Evolutionary conservation across 2,113 vertebrate species (phyloP), one percentile per base, ranked within the genome.

Genomic region (Saccopteryx leptura): DNA sequence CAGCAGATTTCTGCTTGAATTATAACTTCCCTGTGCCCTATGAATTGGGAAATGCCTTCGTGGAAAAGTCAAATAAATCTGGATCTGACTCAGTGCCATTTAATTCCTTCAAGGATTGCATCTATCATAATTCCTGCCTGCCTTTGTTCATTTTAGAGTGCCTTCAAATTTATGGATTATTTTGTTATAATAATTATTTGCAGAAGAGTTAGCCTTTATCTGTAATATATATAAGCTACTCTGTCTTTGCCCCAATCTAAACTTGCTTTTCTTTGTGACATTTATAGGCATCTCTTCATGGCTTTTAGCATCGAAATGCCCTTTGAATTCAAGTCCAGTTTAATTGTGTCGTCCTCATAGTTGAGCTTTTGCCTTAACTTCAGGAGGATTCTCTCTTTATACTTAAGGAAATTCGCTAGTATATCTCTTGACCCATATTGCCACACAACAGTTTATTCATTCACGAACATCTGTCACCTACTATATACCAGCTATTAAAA

Each of bases 161-260:
- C 31, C 48, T 93, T 91, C 39, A 85, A 69, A 60, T 84, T 81
- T 84, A 85, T 75, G 60, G 15, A 58, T 83, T 78, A 69, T 52
- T 75, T 75, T 85, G 7, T 93, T 76, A 61, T 76, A 68, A 65
- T 82, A 78, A 78, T 87, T 96, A 86, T 69, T 87, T 95, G 52
- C 18, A 68, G 23, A 23, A 60, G 0, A 61, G 15, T 48, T 56
- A 79, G 13, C 33, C 52, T 85, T 79, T 28, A 83, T 31, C 65
- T 31, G 50, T 65, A 65, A 83, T 48, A 63, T 48, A 63, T 33
- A 54, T 26, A 84, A 79, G 31, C 9, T 84, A 31, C 23, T 61
- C 31, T 75, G 28, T 58, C 74, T 69, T 96, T 80, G 46, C 71
- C 48, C 69, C 18, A 84, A 24, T 92, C 52, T 28, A 17, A 96